Evolutionary conservation across 2,113 vertebrate species (phyloP), one percentile per base, ranked within the genome.

Genomic region (Struthio camelus): DNA sequence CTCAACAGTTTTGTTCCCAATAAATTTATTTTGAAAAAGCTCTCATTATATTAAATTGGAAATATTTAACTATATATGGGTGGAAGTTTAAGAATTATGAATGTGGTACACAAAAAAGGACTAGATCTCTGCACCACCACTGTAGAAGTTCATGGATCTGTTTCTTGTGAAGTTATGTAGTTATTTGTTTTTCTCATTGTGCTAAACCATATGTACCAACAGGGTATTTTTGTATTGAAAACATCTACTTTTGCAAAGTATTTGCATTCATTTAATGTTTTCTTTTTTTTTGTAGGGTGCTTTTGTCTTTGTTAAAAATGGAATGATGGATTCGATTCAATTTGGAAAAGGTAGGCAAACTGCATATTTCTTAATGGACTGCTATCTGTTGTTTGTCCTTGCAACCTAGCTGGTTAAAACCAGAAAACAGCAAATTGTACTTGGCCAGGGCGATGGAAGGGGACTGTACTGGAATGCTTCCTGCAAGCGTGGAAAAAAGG

Each of bases 301-400:
- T 79, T 99, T 97, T 96, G 27, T 97, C 54, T 98, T 98, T 93
- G 53, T 99, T 95, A 99, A 98, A 98, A 98, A 92, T 64, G 98
- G 98, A 94, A 96, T 98, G 76, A 83, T 95, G 72, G 97, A 98
- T 97, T 96, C 98, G 5, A 86, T 99, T 94, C 98, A 99, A 10
- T 98, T 98, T 97, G 99, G 98, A 97, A 98, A 99, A 98, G 99
- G 99, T 99, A 97, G n/a, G 97, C 95, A 59, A 93, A 30, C 93
- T 30, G 36, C 14, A 1, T 54, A 3, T 24, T 48, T 87, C 34
- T 62, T 59, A 91, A 24, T 0, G 23, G 15, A 34, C 27, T 32
- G 4, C 44, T 65, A 62, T 48, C 44, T 70, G 34, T 22, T 79
- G 27, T 67, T 71, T 89, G n/a, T 46, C 15, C 36, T 62, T 73